These are phyloP conservation scores for Stenurella melanura DNA, from an alignment of 2,888 invertebrate species.

Conservation along the genomic window DNA sequence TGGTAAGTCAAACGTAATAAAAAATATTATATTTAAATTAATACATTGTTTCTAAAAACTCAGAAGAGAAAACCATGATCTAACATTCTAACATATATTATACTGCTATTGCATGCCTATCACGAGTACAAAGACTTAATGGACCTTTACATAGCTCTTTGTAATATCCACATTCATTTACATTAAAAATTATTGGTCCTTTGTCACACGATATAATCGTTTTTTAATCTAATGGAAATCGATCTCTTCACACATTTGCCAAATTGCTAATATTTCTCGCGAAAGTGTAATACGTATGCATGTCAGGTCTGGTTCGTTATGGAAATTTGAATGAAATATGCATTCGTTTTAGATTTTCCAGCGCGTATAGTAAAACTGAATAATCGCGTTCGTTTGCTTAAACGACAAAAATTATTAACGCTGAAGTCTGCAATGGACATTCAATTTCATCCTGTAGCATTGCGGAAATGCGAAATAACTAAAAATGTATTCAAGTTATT, in stretches of 20 bases:
- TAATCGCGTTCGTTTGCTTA: conserved; percentile 29
- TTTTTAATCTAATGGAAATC: conserved; percentile 35
- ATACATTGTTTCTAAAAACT: too few species aligned
- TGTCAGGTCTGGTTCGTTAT: conserved; percentile 61
- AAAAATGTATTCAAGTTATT: too few species aligned
- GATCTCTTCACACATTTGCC: conserved; percentile 44
- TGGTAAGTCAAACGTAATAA: too few species aligned
- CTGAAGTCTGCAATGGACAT: conserved; percentile 3
- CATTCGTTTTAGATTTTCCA: conserved; percentile 60
- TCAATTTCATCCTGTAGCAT: conserved; percentile 4
- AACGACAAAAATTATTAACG: conserved; percentile 5
- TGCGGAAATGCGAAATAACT: not conserved
- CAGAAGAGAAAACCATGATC: too few species aligned
- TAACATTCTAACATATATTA: too few species aligned
- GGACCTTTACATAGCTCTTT: not conserved
- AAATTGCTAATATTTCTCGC: conserved; percentile 52
- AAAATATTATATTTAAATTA: too few species aligned
- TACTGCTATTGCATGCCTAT: too few species aligned
- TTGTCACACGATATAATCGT: conserved; percentile 19
- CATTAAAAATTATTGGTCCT: conserved; percentile 1
- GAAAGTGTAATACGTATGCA: conserved; percentile 58
- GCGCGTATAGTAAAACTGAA: conserved; percentile 38
- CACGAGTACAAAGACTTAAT: not conserved
- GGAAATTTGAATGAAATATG: conserved; percentile 62
- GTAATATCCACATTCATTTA: not conserved